phyloP scores from a whole-genome alignment of 1,140 invertebrate species.

The Nylanderia fulva region DNA sequence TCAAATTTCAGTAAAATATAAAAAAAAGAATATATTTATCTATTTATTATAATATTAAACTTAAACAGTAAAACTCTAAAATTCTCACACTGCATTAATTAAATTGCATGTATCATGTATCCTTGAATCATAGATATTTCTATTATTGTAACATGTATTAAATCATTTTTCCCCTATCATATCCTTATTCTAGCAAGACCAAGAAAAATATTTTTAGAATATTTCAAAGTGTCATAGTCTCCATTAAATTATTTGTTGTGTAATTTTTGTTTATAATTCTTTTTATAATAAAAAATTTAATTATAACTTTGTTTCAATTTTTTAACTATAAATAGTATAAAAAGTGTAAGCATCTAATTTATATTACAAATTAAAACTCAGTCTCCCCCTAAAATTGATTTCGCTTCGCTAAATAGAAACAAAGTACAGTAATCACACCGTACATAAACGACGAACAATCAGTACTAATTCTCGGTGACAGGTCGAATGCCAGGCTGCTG shows the following conservation, averaged over 20 bases:
- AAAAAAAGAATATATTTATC: background rate
- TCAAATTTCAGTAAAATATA: background rate
- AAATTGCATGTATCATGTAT: background rate
- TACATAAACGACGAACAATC: slow-evolving; percentile 15
- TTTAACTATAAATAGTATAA: no score
- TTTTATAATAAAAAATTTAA: background rate
- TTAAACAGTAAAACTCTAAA: background rate
- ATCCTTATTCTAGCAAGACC: background rate
- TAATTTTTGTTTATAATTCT: slow-evolving; percentile 1
- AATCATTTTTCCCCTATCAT: background rate
- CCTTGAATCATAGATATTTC: background rate
- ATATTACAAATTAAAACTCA: background rate
- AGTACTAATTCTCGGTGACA: slow-evolving; percentile 81
- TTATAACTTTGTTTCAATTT: no score
- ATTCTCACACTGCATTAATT: slow-evolving; percentile 9
- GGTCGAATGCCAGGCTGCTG: slow-evolving; percentile 70
- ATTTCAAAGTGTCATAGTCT: background rate
- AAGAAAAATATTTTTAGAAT: background rate
- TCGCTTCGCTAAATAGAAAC: background rate
- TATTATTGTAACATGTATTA: slow-evolving; percentile 23
- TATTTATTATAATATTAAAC: background rate
- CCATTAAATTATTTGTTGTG: no score
- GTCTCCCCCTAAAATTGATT: background rate
- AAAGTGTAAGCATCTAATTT: background rate
- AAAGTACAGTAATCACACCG: background rate